Conservation (phyloP, 2,888 invertebrate genomes). For the Gerris lacustris region DNA sequence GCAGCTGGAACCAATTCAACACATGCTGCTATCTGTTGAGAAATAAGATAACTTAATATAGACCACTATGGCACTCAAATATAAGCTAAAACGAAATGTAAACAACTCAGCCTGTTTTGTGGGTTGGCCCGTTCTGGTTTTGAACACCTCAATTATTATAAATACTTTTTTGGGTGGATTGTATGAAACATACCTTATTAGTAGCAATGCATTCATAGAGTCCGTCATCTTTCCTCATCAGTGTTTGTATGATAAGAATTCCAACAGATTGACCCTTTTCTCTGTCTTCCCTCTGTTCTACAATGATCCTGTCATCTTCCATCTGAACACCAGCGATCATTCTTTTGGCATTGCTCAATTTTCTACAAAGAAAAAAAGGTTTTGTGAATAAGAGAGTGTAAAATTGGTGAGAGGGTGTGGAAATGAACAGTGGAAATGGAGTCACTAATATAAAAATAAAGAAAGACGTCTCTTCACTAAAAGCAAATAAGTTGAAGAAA, state of each 20-base stretch:
- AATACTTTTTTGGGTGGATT: background rate
- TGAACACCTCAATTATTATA: no score
- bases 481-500: no score
- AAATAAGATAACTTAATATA: no score
- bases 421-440: background rate
- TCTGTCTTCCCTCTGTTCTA: constrained; percentile 46
- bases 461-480: no score
- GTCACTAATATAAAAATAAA: no score
- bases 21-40: no score
- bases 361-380: constrained; percentile 38
- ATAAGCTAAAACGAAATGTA: no score
- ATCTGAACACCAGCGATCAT: constrained; percentile 52
- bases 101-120: no score
- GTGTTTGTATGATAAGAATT: constrained; percentile 52
- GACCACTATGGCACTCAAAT: no score
- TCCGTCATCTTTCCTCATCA: constrained; percentile 66
- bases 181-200: constrained; percentile 43
- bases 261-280: constrained; percentile 50
- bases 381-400: background rate
- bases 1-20: no score
- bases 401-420: background rate
- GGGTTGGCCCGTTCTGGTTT: no score
- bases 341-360: constrained; percentile 49
- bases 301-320: constrained; percentile 52
- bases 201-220: constrained; percentile 75